Evolutionary conservation across 2,113 vertebrate species (phyloP).

Genomic region (Cettia cetti): DNA sequence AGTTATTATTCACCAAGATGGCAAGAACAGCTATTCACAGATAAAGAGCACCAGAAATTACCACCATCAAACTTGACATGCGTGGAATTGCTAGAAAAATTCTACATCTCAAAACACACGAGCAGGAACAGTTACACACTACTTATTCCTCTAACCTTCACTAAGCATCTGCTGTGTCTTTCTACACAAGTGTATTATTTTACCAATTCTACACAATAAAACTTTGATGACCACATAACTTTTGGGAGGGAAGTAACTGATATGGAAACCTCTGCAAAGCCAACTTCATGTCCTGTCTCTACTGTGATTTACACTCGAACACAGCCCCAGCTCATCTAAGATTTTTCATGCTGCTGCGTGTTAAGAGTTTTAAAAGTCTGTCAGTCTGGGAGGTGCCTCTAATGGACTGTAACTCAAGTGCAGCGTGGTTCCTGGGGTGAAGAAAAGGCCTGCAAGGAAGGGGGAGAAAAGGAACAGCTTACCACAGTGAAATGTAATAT

Average conservation of each 20-base stretch:
- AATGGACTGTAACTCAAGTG: not conserved
- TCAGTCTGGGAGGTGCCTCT: not conserved
- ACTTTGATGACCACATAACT: not conserved
- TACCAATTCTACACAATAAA: not conserved
- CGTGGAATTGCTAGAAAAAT: not conserved
- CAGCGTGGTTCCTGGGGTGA: not conserved
- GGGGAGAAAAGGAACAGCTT: not conserved
- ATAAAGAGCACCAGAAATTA: not conserved
- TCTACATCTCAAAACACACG: not conserved
- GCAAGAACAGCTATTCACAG: not conserved
- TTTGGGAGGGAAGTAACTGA: not conserved
- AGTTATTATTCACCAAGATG: not conserved
- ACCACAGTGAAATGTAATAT: not conserved
- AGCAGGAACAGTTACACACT: not conserved
- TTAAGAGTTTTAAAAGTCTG: not conserved
- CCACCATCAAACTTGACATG: not conserved
- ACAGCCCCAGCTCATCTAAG: not conserved
- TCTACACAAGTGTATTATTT: not conserved
- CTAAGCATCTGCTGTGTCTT: not conserved
- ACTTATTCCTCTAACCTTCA: not conserved
- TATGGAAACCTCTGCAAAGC: not conserved
- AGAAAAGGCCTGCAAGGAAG: not conserved
- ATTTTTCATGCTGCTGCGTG: not conserved
- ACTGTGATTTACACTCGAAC: not conserved
- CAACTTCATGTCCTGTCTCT: not conserved